Conservation (phyloP, 2,113 vertebrate species). For the Hassar affinis region DNA sequence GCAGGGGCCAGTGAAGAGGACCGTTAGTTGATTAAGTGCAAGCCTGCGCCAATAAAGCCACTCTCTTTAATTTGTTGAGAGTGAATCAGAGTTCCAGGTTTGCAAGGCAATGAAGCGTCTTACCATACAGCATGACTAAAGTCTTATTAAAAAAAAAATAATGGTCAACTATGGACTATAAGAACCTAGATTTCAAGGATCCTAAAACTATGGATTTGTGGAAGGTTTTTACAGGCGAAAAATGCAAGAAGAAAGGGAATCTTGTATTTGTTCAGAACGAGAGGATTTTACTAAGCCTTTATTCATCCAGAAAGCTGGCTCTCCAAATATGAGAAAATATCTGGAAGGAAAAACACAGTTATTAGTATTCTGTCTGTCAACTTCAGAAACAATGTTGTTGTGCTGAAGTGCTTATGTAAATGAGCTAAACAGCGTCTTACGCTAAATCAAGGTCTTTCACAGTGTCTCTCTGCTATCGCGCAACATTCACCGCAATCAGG, state of each 20-base stretch:
- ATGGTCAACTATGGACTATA: background rate
- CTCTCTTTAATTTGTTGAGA: slow-evolving; percentile 56
- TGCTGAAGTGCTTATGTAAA: slow-evolving; percentile 41
- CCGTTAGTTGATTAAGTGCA: slow-evolving; percentile 57
- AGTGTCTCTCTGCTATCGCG: slow-evolving; percentile 29
- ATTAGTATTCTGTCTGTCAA: slow-evolving; percentile 37
- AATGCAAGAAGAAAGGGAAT: background rate
- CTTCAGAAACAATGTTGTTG: slow-evolving; percentile 34
- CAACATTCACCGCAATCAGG: slow-evolving; percentile 29
- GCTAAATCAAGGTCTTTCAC: slow-evolving; percentile 37
- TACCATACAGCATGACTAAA: background rate
- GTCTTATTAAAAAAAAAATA: background rate
- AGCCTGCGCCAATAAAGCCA: slow-evolving; percentile 48
- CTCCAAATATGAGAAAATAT: slow-evolving; percentile 13
- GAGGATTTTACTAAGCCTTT: background rate
- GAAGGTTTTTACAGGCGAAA: background rate
- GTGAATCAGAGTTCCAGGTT: slow-evolving; percentile 30
- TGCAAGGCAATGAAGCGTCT: background rate
- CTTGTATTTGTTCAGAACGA: slow-evolving; percentile 10
- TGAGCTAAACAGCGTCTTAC: slow-evolving; percentile 33
- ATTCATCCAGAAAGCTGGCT: background rate
- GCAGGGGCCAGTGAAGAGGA: slow-evolving; percentile 8
- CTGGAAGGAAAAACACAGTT: slow-evolving; percentile 11
- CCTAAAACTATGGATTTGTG: background rate
- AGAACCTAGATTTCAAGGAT: background rate